Base-by-base conservation (phyloP, 2,797 vertebrate genomes). In the Sebastes paucispinis region DNA sequence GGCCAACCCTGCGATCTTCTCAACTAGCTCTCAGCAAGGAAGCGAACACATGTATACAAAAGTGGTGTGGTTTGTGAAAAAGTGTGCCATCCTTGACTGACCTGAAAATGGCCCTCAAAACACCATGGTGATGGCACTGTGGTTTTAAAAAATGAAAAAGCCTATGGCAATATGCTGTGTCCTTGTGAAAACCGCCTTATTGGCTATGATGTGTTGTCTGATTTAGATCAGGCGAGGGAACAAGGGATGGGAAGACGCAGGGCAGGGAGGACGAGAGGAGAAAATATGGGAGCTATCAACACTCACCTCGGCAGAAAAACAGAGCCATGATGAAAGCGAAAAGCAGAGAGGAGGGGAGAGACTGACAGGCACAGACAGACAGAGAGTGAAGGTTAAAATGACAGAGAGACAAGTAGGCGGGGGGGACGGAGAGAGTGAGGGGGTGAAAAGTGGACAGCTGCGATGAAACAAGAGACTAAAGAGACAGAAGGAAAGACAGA, bases 281-380 rank as follows among this genome's bases (percentile, higher is more conserved):
- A 57, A 27, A 92, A 90, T 90, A 91, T 87, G 88, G 89, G 80
- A 92, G 86, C 90, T 81, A 91, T 94, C 93, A 93, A 74, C 90
- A 86, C 90, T 93, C 90, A 91, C 90, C 91, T 91, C 77, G 5
- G 85, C 73, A 87, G 77, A 68, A 88, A 92, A 90, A 87, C 83
- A 90, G 60, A 80, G 72, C 36, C 73, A 77, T 73, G 90, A 89
- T 91, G 90, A 93, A 91, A 93, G 92, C 43, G 3, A 67, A 84
- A 86, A 82, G 77, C 24, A 77, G 87, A 81, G 81, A 76, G 77
- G 79, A 78, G 79, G 81, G 63, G 57, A 75, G 77, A 73, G 87
- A 87, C 67, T 80, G 90, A 89, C 88, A 91, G 78, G 84, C 86
- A 77, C 83, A 74, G 91, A 88, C 86, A 85, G 90, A 91, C 73